Base-by-base conservation (phyloP, 2,113 vertebrate genomes). In the Sinocyclocheilus grahami region DNA sequence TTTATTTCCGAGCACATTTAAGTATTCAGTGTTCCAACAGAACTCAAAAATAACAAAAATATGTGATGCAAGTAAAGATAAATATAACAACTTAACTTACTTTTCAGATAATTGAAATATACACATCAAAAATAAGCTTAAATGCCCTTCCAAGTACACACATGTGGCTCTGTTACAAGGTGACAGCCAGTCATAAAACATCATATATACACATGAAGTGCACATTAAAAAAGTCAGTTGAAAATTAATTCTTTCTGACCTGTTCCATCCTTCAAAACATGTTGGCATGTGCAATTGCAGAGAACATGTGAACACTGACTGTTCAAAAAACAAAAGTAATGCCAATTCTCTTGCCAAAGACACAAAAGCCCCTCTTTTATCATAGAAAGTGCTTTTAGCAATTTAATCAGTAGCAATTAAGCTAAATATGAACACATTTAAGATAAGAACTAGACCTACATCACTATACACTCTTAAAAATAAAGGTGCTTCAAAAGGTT, bases 71-170 rank as follows among this genome's bases (percentile, higher is more conserved):
- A 78, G 14, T 14, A 46, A 33, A 62, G 33, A 80, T 80, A 80
- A 65, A 82, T 82, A 80, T 13, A 82, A 48, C 39, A 30, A 78
- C 27, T 60, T 65, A 67, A 62, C 20, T 62, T 82, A 46, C 39
- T 22, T 51, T 51, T 67, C 39, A 82, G 37, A 48, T 67, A 67
- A 20, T 2, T 65, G n/a, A 82, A 82, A 67, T 78, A 78, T 78
- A 78, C 76, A 58, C 53, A 78, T 60, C 33, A 63, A 10, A 42
- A 18, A 2, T 53, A 53, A 10, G 46, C 46, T 48, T 27, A 53
- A 78, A 39, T 62, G 30, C 20, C 55, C 58, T 80, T 80, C 20
- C 22, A 80, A 42, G 55, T 42, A 80, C 20, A 60, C 55, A 76
- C 24, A 51, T 14, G 0, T 37, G 18, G 48, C 24, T 5, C 51